Evolutionary conservation across 2,888 invertebrate genomes (phyloP), one percentile per base, ranked within the genome.

Genomic region (Choreutis nemorana): DNA sequence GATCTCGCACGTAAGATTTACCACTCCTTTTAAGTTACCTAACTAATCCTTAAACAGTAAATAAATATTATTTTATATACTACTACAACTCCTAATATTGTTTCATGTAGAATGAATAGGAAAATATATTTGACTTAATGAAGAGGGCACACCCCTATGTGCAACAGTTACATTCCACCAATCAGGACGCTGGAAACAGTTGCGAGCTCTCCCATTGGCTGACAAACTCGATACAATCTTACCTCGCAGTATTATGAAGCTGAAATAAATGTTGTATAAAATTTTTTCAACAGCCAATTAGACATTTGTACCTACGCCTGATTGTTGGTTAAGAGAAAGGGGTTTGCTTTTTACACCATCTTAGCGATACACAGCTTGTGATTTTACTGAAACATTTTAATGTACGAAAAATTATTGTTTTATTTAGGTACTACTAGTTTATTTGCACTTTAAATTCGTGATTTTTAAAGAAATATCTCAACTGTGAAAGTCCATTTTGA

Each of bases 131-230:
- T 13, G 13, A n/a, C 18, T 4, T 30, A 30, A 24, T 23, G 36
- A 33, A 31, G 28, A 26, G 30, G 31, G 30, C 25, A 20, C 25
- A 16, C 23, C 21, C 34, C 13, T 31, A 34, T 31, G 33, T 33
- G 38, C 30, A 27, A 32, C 38, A 22, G 32, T 31, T 4, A 13
- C 22, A 6, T 11, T 3, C 28, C 9, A 28, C 31, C 33, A 9
- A 41, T 39, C 20, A 20, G 30, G 18, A n/a, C 14, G 30, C 35
- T 45, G 16, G 44, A 24, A 34, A 48, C 48, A 33, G 48, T 48
- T 36, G 36, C 48, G 18, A n/a, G 35, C 28, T 29, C 12, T 20
- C 25, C 39, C 26, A 50, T 50, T 50, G 50, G 52, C 21, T 14
- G 37, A 28, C 28, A 28, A 26, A 34, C 16, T 7, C 32, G 20